Conservation (phyloP, 2,888 invertebrate species). For the Corythucha ciliata region DNA sequence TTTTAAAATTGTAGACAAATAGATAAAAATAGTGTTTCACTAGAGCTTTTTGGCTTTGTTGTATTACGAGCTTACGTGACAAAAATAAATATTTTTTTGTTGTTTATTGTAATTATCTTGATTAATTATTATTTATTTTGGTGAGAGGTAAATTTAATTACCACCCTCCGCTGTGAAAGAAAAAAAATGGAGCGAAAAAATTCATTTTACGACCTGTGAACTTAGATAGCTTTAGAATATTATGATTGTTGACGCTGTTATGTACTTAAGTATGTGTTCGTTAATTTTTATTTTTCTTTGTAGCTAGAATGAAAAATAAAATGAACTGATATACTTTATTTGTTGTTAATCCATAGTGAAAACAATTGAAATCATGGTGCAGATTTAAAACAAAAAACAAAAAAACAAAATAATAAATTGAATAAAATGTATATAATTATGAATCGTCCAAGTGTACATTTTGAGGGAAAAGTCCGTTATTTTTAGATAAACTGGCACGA, state of each 20-base stretch:
- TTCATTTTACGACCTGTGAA: constrained; percentile 14
- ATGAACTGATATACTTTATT: constrained; percentile 21
- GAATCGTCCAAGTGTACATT: constrained; percentile 29
- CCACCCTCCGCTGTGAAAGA: background rate
- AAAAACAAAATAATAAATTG: constrained; percentile 19
- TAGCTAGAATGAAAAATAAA: constrained; percentile 18
- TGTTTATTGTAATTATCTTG: too few species aligned
- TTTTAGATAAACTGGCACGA: constrained; percentile 13
- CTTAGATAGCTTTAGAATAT: constrained; percentile 21
- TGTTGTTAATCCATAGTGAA: constrained; percentile 24
- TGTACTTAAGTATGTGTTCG: constrained; percentile 28
- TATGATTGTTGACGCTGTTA: constrained; percentile 19
- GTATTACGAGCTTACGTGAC: constrained; percentile 15
- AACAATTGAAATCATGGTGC: constrained; percentile 16
- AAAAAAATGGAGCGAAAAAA: background rate
- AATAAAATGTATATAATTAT: constrained; percentile 28
- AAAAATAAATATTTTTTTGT: too few species aligned
- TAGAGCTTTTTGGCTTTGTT: constrained; percentile 20
- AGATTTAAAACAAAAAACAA: constrained; percentile 4
- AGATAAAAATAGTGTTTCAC: constrained; percentile 10
- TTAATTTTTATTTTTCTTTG: constrained; percentile 21
- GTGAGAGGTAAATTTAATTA: background rate
- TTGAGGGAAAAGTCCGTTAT: constrained; percentile 14
- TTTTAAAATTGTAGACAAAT: too few species aligned
- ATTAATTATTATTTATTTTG: background rate